Conservation (phyloP, 1,140 invertebrate species). For the Paralvinella palmiformis region DNA sequence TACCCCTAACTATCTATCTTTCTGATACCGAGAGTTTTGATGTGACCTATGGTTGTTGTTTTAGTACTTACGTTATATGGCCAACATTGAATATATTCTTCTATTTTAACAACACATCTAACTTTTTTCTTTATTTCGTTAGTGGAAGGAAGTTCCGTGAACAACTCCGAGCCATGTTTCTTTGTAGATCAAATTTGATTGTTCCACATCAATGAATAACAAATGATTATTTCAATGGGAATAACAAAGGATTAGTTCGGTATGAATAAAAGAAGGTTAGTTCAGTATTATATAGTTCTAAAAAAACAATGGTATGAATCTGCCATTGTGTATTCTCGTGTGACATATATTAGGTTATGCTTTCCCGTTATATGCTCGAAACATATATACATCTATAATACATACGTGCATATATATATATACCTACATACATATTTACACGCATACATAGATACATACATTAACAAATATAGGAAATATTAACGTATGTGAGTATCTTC, state of each 20-base stretch:
- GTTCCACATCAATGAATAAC: not conserved
- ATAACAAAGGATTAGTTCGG: too few relatives aligned
- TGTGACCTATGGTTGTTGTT: conserved; percentile 13
- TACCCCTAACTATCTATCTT: conserved; percentile 29
- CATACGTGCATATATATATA: too few relatives aligned
- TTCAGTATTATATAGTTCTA: too few relatives aligned
- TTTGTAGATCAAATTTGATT: not conserved
- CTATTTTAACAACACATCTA: conserved; percentile 75
- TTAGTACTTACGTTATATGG: conserved; percentile 49
- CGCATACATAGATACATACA: not conserved
- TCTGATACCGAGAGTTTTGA: conserved; percentile 13
- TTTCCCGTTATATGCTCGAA: too few relatives aligned
- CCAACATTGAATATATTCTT: conserved; percentile 60
- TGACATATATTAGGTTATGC: too few relatives aligned
- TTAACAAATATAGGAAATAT: not conserved
- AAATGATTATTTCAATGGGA: too few relatives aligned
- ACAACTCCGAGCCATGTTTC: not conserved
- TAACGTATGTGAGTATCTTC: too few relatives aligned
- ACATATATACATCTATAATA: too few relatives aligned
- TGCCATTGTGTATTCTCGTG: too few relatives aligned
- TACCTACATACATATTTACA: too few relatives aligned
- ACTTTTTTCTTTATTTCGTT: conserved; percentile 75
- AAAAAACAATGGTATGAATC: too few relatives aligned
- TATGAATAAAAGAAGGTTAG: too few relatives aligned
- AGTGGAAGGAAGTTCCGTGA: conserved; percentile 71